Base-by-base conservation (phyloP, 2,113 vertebrate species). In the Ceyx cyanopectus region DNA sequence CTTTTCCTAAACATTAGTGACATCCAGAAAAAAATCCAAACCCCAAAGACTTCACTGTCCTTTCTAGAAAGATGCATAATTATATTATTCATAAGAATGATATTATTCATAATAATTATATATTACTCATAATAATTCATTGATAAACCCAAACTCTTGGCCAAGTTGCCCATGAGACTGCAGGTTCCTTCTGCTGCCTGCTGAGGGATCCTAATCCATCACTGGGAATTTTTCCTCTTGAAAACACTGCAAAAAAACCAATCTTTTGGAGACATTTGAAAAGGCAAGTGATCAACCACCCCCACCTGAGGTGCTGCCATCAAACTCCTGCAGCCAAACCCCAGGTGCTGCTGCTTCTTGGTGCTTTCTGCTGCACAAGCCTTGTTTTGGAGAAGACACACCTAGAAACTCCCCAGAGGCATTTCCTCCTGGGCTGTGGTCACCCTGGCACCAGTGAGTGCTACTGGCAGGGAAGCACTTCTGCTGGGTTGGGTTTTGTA, bases 391-490 rank as follows among this genome's bases (percentile, higher is more conserved):
- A 89, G 74, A 65, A 76, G 62, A 73, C 62, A 54, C 41, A 56
- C n/a, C 63, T 77, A 41, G 78, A 88, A 86, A 67, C 20, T 37
- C 26, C 76, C 48, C 76, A 57, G 18, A 66, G n/a, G 43, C 60
- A 56, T 11, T 37, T 32, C 66, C 66, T 40, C 4, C 1, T 27
- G 32, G 60, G 53, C 48, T 75, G 23, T 3, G 8, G 50, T 70
- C 43, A 26, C 16, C 43, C 27, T 8, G 18, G 43, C 69, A 32
- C 73, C 41, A 53, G 2, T 23, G 12, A 83, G n/a, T 3, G 4
- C 12, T 1, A 46, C 13, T 1, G 23, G 26, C 2, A 2, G 30
- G 8, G 17, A n/a, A 67, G 26, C 21, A 10, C 18, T 54, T 21
- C 30, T 53, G 37, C 27, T 14, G 19, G 43, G 9, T 11, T 32